These are phyloP conservation scores for Magallana angulata DNA, from an alignment of 1,140 invertebrate genomes.

Conservation along the genomic window DNA sequence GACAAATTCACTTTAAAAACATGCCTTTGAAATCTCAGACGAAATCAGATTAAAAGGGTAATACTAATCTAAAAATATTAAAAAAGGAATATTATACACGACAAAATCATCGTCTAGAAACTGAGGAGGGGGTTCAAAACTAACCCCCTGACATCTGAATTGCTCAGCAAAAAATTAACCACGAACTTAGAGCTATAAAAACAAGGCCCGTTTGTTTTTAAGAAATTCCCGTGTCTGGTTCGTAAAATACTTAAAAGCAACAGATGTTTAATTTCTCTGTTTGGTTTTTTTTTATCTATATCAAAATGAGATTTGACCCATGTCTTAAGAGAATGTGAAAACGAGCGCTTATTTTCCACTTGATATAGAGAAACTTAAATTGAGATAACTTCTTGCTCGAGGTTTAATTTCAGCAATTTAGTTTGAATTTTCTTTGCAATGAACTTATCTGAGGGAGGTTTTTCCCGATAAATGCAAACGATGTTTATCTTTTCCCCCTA, in stretches of 20 bases:
- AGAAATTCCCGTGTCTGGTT: slow-evolving; percentile 4
- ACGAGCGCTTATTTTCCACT: neutral
- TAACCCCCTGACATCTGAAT: slow-evolving; percentile 15
- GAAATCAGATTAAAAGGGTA: neutral
- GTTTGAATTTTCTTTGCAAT: neutral
- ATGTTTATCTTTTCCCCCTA: no score
- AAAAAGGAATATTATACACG: neutral
- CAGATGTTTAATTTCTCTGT: slow-evolving; percentile 8
- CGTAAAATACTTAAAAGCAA: slow-evolving; percentile 19
- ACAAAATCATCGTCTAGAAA: neutral
- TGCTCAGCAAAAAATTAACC: slow-evolving; percentile 34
- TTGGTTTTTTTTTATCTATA: neutral
- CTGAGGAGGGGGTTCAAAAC: neutral
- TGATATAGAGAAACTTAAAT: neutral
- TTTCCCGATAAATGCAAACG: no score
- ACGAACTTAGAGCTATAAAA: slow-evolving; percentile 1
- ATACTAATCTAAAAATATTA: neutral
- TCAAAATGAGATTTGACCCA: neutral
- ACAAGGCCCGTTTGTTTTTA: slow-evolving; percentile 12
- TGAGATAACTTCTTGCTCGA: neutral
- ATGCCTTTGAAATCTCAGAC: slow-evolving; percentile 24
- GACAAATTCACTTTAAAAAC: neutral
- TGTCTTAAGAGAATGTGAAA: neutral
- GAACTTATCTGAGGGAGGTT: no score
- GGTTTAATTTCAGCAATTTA: neutral